Evolutionary conservation across 1,140 invertebrate genomes (phyloP).

Genomic region (Mylabris phalerata): DNA sequence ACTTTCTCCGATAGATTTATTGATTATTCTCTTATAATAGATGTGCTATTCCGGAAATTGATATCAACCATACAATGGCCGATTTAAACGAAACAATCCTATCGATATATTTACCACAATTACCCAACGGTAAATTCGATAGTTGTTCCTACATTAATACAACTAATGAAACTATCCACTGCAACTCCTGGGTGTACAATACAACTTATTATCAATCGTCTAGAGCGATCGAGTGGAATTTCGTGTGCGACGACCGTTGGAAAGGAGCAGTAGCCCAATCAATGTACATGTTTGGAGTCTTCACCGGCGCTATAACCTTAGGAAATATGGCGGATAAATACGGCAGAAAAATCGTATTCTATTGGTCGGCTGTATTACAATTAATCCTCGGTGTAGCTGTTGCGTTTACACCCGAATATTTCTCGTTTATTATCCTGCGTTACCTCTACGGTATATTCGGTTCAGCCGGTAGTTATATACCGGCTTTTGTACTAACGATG

Average conservation of each 20-base stretch:
- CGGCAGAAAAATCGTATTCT: slow-evolving; percentile 75
- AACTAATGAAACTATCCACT: slow-evolving; percentile 46
- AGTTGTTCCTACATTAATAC: slow-evolving; percentile 49
- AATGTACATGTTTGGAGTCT: slow-evolving; percentile 84
- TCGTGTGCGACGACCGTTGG: slow-evolving; percentile 76
- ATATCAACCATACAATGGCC: slow-evolving; percentile 45
- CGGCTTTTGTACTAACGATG: slow-evolving; percentile 79
- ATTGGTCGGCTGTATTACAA: slow-evolving; percentile 64
- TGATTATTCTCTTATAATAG: slow-evolving; percentile 37
- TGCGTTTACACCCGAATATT: slow-evolving; percentile 69
- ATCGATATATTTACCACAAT: slow-evolving; percentile 41
- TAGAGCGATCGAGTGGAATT: slow-evolving; percentile 72
- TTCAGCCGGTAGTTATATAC: slow-evolving; percentile 76
- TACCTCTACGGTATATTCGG: slow-evolving; percentile 76
- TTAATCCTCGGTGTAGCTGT: slow-evolving; percentile 63
- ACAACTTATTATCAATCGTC: slow-evolving; percentile 61
- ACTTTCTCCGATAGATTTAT: no score
- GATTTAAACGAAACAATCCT: slow-evolving; percentile 41
- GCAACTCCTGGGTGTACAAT: slow-evolving; percentile 64
- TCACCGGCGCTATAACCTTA: slow-evolving; percentile 75
- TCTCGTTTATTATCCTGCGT: slow-evolving; percentile 58
- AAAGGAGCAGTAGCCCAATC: slow-evolving; percentile 72
- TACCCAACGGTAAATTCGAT: slow-evolving; percentile 45
- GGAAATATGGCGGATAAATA: slow-evolving; percentile 82
- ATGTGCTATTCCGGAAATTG: slow-evolving; percentile 56